These are phyloP conservation scores for Gymnocypris eckloni DNA, from an alignment of 2,797 vertebrate species.

Conservation along the genomic window DNA sequence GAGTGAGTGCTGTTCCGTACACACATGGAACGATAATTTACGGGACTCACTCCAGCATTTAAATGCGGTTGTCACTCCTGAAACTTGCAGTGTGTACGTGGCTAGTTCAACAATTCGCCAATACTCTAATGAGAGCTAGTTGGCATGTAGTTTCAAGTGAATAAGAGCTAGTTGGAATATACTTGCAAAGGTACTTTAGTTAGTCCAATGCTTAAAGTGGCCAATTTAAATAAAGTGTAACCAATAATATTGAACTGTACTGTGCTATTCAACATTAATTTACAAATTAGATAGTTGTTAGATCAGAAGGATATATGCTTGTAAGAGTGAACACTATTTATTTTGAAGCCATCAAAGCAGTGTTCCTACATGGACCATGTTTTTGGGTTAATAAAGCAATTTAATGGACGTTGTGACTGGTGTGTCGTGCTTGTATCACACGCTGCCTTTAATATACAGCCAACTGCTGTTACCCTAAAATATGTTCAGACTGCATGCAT, in stretches of 20 bases:
- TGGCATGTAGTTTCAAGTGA: not conserved
- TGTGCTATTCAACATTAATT: not conserved
- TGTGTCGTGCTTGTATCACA: constrained; percentile 56
- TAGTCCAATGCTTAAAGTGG: not conserved
- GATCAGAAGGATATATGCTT: constrained; percentile 2
- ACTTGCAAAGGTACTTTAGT: not conserved
- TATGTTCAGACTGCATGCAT: constrained; percentile 53
- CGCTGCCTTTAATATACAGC: constrained; percentile 56
- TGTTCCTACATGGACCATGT: constrained; percentile 29
- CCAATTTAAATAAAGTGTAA: not conserved
- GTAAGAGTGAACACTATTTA: constrained; percentile 18
- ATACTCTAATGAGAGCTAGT: not conserved
- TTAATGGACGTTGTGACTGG: constrained; percentile 52
- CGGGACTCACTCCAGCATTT: no score
- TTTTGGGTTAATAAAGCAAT: constrained; percentile 47
- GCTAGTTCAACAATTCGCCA: not conserved
- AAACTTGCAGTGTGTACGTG: no score
- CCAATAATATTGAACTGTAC: not conserved
- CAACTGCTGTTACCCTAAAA: constrained; percentile 54
- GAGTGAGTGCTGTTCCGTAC: no score
- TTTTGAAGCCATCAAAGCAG: constrained; percentile 34
- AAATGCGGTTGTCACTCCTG: no score
- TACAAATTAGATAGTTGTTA: not conserved
- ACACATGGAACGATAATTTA: no score
- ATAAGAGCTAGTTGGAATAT: not conserved